Percentiles rank a stretch among this genome's conserved stretches.
Conservation (phyloP, 2,797 vertebrate genomes). For the Pseudochromis fuscus region DNA sequence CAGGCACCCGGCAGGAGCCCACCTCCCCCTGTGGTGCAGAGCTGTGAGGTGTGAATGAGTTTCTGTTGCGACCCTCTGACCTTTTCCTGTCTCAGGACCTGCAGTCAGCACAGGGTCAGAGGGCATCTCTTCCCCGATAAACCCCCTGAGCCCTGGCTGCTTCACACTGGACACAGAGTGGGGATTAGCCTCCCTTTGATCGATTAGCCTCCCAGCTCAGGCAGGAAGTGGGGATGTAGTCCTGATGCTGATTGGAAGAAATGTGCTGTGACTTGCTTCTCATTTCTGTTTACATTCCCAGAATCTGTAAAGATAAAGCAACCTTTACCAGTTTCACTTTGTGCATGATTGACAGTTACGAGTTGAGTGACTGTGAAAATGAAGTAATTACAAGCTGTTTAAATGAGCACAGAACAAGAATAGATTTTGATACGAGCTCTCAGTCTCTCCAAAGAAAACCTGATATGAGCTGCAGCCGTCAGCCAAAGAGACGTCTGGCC, state of each 20-base stretch:
- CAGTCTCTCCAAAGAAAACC: constrained; percentile 33
- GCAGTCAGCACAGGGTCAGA: constrained; percentile 69
- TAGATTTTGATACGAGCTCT: constrained; percentile 13
- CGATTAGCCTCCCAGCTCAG: constrained; percentile 54
- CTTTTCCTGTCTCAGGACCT: constrained; percentile 73
- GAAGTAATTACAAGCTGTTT: constrained; percentile 19
- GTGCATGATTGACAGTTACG: constrained; percentile 16
- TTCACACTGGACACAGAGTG: constrained; percentile 42
- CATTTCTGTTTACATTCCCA: constrained; percentile 49
- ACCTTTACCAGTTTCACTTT: constrained; percentile 3
- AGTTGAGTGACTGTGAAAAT: constrained; percentile 19
- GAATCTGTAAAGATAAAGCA: constrained; percentile 29
- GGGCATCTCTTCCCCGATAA: constrained; percentile 73
- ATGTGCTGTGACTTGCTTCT: constrained; percentile 57
- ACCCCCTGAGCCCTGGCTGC: constrained; percentile 42
- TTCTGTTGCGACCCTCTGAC: constrained; percentile 74
- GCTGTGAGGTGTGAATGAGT: constrained; percentile 76
- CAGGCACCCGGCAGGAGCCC: constrained; percentile 42
- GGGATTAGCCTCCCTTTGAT: constrained; percentile 75
- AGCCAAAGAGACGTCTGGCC: constrained; percentile 46
- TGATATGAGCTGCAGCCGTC: constrained; percentile 43
- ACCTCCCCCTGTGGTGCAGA: constrained; percentile 35
- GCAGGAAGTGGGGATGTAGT: constrained; percentile 64
- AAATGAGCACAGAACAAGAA: constrained; percentile 24
- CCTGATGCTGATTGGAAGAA: constrained; percentile 51